Base-by-base conservation (phyloP, 2,888 invertebrate genomes). In the Pseudococcus jackbeardsleyi region DNA sequence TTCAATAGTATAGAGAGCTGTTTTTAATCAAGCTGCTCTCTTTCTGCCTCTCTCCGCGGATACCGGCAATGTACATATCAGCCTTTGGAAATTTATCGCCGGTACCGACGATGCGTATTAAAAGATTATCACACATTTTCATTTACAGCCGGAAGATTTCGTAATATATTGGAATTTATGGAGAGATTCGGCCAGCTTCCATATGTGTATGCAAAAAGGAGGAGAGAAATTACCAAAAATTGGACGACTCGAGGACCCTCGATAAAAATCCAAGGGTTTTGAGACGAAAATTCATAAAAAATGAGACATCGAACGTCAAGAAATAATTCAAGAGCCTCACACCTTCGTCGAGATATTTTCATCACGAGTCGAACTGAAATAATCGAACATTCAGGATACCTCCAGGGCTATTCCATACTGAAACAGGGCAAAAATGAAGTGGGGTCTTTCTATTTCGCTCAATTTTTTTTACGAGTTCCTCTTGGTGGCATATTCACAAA, bases 111-210 rank as follows among this genome's bases (percentile, higher is more conserved):
- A 26, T 72, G 68, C 26, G 68, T 72, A 72, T 72, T 72, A 72
- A 72, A 72, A 72, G 68, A 72, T 72, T 72, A 72, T 72, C 68
- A 72, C 68, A 72, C 68, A 33, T 72, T 72, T 72, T 72, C 68
- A 72, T 72, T 72, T 33, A 72, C 68, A 33, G 33, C 68, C 68
- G 68, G 68, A 72, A 72, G 68, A 72, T 72, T 72, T 72, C 33
- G 68, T 72, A 72, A 72, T 72, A 72, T 72, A 72, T 72, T 33
- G 68, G 33, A 26, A 33, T 72, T 33, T 72, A 9, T 33, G 19
- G 5, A 54, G 17, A 54, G 12, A 3, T 12, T 15, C 17, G 15
- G 5, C 8, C 8, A 46, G 46, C 54, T 33, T 3, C 1, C 26
- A 33, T 33, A 33, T 54, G 0, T 5, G 59, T 59, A 19, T 19